Percentiles rank a stretch among this genome's conserved stretches.
phyloP scores from a whole-genome alignment of 2,113 vertebrate genomes.

The Apeltes quadracus region DNA sequence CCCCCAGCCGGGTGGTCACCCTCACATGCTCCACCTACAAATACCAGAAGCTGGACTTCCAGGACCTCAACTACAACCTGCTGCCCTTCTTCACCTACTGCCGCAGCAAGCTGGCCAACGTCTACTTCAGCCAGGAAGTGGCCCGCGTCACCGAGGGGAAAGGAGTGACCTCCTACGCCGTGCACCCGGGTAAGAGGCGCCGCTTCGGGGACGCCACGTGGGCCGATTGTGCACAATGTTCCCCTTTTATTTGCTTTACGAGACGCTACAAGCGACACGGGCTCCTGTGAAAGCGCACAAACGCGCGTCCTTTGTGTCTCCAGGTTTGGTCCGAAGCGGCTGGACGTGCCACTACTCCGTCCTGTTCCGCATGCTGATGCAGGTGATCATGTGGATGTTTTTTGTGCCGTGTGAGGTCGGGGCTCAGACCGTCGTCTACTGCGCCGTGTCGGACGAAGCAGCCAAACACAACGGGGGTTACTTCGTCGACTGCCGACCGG shows the following conservation, averaged over 20 bases:
- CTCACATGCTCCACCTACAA: slow-evolving; percentile 84
- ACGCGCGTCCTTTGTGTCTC: neutral
- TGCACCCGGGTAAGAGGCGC: slow-evolving; percentile 78
- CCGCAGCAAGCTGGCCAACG: slow-evolving; percentile 85
- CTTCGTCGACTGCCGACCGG: slow-evolving; percentile 77
- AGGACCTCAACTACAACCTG: slow-evolving; percentile 85
- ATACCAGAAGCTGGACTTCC: slow-evolving; percentile 83
- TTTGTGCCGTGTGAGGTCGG: slow-evolving; percentile 79
- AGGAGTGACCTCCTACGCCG: slow-evolving; percentile 78
- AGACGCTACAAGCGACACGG: neutral
- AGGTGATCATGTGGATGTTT: slow-evolving; percentile 83
- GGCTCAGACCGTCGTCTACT: slow-evolving; percentile 82
- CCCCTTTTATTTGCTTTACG: neutral
- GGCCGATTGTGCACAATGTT: neutral
- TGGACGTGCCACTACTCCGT: slow-evolving; percentile 82
- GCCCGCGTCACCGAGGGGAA: slow-evolving; percentile 75
- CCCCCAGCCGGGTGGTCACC: slow-evolving; percentile 81
- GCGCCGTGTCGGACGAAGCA: slow-evolving; percentile 79
- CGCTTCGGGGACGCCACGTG: neutral
- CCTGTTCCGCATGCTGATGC: slow-evolving; percentile 80
- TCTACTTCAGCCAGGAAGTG: slow-evolving; percentile 85
- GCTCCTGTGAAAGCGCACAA: no score
- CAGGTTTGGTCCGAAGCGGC: slow-evolving; percentile 81
- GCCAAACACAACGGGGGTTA: slow-evolving; percentile 77
- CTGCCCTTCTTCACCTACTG: slow-evolving; percentile 84